Evolutionary conservation across 30 jellyfish, hydroid and myxozoan species (phyloP).

Genomic region (Mastigias papua): DNA sequence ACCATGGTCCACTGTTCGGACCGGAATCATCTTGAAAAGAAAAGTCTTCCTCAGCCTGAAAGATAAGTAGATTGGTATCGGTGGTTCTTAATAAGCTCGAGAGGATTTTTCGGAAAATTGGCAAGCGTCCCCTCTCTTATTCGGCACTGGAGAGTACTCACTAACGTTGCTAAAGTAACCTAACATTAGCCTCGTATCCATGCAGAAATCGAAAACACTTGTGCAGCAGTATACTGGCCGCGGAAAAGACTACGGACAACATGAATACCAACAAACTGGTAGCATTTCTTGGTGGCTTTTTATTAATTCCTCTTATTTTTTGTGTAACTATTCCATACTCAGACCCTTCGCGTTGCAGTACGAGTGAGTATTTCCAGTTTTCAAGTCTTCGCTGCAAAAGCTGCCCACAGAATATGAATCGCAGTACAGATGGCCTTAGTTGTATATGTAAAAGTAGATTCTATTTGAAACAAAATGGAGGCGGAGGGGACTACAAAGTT

Average conservation of each 20-base stretch:
- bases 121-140: too few species aligned
- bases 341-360: constrained; percentile 80
- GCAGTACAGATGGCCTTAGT: constrained; percentile 77
- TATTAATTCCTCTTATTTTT: background rate
- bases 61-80: too few species aligned
- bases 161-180: too few species aligned
- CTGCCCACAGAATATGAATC: constrained; percentile 77
- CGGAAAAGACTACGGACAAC: background rate
- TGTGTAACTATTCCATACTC: constrained; percentile 51
- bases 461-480: constrained; percentile 59
- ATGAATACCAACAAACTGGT: background rate
- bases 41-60: too few species aligned
- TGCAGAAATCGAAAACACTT: background rate
- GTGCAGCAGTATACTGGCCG: background rate
- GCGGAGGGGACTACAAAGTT: constrained; percentile 80
- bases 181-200: constrained; percentile 4
- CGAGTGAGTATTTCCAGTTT: constrained; percentile 77
- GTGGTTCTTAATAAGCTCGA: too few species aligned
- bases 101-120: too few species aligned
- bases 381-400: constrained; percentile 83
- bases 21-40: too few species aligned
- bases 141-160: too few species aligned
- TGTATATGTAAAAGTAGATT: constrained; percentile 83
- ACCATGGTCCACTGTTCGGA: too few species aligned
- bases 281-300: background rate